Evolutionary conservation across 2,797 vertebrate species (phyloP).

Genomic region (Eptatretus atami): DNA sequence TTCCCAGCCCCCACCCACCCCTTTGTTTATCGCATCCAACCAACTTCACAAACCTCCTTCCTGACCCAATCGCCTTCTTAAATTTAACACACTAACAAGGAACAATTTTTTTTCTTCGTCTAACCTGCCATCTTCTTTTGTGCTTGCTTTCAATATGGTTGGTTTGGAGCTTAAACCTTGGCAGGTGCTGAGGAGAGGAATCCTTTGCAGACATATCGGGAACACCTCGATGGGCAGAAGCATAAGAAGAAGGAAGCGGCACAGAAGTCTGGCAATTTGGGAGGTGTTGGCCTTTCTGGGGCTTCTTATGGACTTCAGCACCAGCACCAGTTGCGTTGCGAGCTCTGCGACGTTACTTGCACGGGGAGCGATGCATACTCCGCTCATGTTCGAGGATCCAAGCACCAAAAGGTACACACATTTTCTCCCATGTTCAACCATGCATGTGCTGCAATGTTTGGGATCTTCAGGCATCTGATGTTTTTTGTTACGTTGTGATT

Average conservation of each 20-base stretch:
- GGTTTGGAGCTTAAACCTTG: no score
- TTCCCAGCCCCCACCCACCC: no score
- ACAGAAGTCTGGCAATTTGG: conserved; percentile 16
- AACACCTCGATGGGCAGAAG: conserved; percentile 39
- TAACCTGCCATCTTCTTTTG: no score
- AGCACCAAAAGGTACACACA: conserved; percentile 30
- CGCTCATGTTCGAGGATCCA: conserved; percentile 22
- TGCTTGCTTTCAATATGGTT: no score
- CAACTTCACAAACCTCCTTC: no score
- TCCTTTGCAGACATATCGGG: conserved; percentile 22
- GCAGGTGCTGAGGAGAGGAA: no score
- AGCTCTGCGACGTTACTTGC: conserved; percentile 32
- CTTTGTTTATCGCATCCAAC: no score
- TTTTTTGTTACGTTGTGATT: background rate
- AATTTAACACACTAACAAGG: no score
- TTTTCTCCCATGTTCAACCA: conserved; percentile 1
- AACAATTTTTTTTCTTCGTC: no score
- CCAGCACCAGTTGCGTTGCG: conserved; percentile 25
- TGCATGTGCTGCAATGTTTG: background rate
- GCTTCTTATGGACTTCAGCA: conserved; percentile 15
- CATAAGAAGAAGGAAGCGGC: conserved; percentile 37
- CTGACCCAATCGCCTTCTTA: no score
- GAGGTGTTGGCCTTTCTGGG: conserved; percentile 8
- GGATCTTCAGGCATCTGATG: background rate
- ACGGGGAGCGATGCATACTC: conserved; percentile 27